phyloP scores from a whole-genome alignment of 1,140 invertebrate genomes.

The Eufriesea mexicana region DNA sequence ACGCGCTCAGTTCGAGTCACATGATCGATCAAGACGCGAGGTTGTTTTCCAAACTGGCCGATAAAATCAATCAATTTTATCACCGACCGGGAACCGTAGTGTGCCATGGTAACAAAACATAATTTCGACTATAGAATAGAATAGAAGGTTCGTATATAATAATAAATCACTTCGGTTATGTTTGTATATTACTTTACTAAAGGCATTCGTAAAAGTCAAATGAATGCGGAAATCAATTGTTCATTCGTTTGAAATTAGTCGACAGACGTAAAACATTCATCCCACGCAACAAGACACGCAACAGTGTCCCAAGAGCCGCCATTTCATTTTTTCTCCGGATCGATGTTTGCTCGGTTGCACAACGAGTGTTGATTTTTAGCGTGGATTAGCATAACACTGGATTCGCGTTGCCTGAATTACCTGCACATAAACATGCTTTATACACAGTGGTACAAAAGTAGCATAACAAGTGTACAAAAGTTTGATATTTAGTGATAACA shows the following conservation, averaged over 20 bases:
- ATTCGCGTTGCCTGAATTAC: background rate
- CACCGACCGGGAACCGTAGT: background rate
- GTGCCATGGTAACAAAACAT: background rate
- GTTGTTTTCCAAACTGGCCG: background rate
- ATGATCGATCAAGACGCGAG: too few relatives aligned
- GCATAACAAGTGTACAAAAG: too few relatives aligned
- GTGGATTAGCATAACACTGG: slow-evolving; percentile 29
- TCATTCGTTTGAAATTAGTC: background rate
- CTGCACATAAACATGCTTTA: slow-evolving; percentile 2
- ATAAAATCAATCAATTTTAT: slow-evolving; percentile 13
- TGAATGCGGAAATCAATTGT: background rate
- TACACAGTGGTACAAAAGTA: background rate
- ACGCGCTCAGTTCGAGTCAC: background rate
- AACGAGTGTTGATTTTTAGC: slow-evolving; percentile 33
- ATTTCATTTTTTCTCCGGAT: slow-evolving; percentile 14
- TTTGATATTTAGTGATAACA: too few relatives aligned
- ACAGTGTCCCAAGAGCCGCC: background rate
- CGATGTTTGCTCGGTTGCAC: slow-evolving; percentile 18
- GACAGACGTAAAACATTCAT: background rate
- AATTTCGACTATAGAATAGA: background rate
- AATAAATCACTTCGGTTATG: background rate
- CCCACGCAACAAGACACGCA: background rate
- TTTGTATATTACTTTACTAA: background rate
- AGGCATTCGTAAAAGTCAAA: background rate
- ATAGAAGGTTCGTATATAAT: background rate